phyloP scores from a whole-genome alignment of 2,888 invertebrate species.

The Drosophila quasianomalipes region DNA sequence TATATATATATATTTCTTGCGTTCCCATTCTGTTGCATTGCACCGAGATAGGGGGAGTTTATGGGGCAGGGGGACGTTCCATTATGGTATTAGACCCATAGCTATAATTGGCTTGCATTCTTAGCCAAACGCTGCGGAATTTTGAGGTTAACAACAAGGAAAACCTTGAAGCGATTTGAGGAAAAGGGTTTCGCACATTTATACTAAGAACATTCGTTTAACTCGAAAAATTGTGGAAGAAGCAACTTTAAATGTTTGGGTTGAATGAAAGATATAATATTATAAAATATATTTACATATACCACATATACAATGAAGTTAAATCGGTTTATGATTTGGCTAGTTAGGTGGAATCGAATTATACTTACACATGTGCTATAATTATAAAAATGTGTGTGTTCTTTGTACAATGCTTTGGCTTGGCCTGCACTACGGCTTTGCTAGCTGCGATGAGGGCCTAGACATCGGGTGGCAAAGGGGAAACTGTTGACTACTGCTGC shows the following conservation, averaged over 20 bases:
- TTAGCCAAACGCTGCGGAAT: constrained; percentile 42
- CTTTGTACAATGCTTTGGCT: constrained; percentile 9
- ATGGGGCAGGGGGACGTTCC: constrained; percentile 6
- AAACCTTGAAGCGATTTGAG: constrained; percentile 42
- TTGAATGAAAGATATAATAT: neutral
- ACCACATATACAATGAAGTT: neutral
- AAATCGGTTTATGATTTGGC: neutral
- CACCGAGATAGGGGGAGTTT: neutral
- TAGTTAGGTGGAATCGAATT: neutral
- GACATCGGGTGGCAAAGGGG: neutral
- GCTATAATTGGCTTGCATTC: constrained; percentile 58
- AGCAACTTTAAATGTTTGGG: neutral
- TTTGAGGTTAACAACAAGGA: constrained; percentile 49
- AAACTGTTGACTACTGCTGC: neutral
- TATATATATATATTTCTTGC: constrained; percentile 24
- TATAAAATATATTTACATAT: too few species aligned
- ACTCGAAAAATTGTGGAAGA: neutral
- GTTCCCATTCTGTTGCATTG: constrained; percentile 27
- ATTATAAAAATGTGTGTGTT: constrained; percentile 9
- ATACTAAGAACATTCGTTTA: neutral
- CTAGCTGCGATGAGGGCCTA: constrained; percentile 12
- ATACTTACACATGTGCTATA: constrained; percentile 1
- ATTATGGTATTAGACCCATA: constrained; percentile 55
- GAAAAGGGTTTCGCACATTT: constrained; percentile 18
- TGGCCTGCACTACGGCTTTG: neutral